phyloP scores from a whole-genome alignment of 1,140 invertebrate species.

The Zaprionus tsacasi region DNA sequence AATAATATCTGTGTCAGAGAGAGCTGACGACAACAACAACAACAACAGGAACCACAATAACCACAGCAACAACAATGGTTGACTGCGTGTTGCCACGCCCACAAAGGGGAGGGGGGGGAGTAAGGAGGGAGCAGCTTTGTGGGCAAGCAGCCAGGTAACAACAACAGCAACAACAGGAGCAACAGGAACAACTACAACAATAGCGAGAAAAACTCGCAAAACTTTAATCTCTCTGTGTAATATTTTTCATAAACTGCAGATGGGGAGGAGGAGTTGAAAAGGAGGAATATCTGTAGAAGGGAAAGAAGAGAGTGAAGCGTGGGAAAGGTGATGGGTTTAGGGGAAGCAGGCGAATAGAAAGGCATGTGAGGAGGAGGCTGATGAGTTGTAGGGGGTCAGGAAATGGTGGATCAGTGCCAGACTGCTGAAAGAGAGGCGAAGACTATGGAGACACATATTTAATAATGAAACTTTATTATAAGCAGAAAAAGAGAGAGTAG shows the following conservation, averaged over 20 bases:
- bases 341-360: no score
- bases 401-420: no score
- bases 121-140: slow-evolving; percentile 10
- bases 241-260: slow-evolving; percentile 70
- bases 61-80: slow-evolving; percentile 30
- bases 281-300: background rate
- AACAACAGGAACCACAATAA: slow-evolving; percentile 37
- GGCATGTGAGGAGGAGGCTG: no score
- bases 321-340: no score
- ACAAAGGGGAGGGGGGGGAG: background rate
- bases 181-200: slow-evolving; percentile 48
- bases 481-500: no score
- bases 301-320: background rate
- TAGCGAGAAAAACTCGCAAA: slow-evolving; percentile 54
- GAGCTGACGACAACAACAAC: slow-evolving; percentile 41
- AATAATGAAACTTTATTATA: slow-evolving; percentile 65
- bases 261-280: background rate
- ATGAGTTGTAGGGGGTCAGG: no score
- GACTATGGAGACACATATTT: slow-evolving; percentile 62
- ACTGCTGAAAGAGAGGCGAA: no score
- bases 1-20: slow-evolving; percentile 78
- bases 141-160: slow-evolving; percentile 67
- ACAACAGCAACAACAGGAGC: no score
- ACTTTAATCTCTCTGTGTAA: slow-evolving; percentile 78
- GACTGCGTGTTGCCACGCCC: slow-evolving; percentile 34